Conservation (phyloP, 1,140 invertebrate genomes). For the Diorhabda sublineata region DNA sequence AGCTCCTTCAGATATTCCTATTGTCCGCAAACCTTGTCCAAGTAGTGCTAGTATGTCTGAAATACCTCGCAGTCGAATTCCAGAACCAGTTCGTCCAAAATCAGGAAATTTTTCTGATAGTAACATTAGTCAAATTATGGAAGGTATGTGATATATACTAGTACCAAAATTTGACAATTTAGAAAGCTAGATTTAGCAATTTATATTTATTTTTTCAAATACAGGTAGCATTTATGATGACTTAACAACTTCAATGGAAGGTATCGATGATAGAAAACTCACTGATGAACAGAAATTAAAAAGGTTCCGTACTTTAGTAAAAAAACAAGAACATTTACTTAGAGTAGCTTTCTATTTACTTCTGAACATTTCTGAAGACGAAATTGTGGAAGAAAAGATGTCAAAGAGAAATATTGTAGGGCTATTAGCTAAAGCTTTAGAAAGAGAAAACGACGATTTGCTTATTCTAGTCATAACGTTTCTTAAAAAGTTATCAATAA, state of each 20-base stretch:
- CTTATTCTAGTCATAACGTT: slow-evolving; percentile 90
- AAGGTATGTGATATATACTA: slow-evolving; percentile 9
- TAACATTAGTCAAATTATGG: slow-evolving; percentile 45
- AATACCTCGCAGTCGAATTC: slow-evolving; percentile 61
- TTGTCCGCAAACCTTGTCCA: slow-evolving; percentile 42
- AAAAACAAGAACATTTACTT: slow-evolving; percentile 89
- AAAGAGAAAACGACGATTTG: slow-evolving; percentile 80
- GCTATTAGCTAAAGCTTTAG: slow-evolving; percentile 83
- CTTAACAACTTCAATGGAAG: slow-evolving; percentile 57
- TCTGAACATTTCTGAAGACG: slow-evolving; percentile 92
- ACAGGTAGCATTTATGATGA: slow-evolving; percentile 62
- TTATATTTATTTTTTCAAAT: too few relatives aligned
- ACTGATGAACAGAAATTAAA: slow-evolving; percentile 47
- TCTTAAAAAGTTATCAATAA: slow-evolving; percentile 92
- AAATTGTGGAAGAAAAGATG: slow-evolving; percentile 96
- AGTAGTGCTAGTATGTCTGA: slow-evolving; percentile 50
- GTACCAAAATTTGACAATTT: too few relatives aligned
- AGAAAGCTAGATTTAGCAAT: too few relatives aligned
- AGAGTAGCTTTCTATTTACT: slow-evolving; percentile 87
- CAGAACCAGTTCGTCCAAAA: slow-evolving; percentile 62
- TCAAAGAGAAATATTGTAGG: slow-evolving; percentile 87
- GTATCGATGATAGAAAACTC: slow-evolving; percentile 79
- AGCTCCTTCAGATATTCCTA: slow-evolving; percentile 45
- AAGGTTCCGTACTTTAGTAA: slow-evolving; percentile 47
- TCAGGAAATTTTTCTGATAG: slow-evolving; percentile 60